Conservation (phyloP, 2,888 invertebrate genomes). For the Antheraea assamensis region DNA sequence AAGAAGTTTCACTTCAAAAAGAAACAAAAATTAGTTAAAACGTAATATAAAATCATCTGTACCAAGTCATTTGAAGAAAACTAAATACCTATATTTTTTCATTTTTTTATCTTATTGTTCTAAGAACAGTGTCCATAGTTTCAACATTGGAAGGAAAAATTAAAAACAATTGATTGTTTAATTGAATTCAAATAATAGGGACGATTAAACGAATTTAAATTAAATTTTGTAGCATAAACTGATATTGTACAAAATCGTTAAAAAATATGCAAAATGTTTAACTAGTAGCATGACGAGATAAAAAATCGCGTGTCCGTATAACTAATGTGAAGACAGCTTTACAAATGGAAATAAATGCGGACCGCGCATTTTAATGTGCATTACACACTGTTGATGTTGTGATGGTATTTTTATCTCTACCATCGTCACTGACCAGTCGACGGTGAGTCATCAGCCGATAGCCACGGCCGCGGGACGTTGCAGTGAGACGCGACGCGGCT, state of each 20-base stretch:
- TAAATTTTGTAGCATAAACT: neutral
- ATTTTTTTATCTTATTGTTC: neutral
- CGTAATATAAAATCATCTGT: too few relatives aligned
- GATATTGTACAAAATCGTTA: neutral
- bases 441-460: slow-evolving; percentile 36
- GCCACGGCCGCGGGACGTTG: neutral
- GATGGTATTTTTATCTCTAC: slow-evolving; percentile 42
- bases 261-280: neutral
- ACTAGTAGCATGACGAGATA: neutral
- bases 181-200: neutral
- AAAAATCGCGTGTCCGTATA: neutral
- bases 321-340: neutral
- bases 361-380: slow-evolving; percentile 28
- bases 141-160: neutral
- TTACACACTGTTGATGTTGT: slow-evolving; percentile 42
- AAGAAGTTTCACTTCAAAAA: too few relatives aligned
- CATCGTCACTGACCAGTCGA: slow-evolving; percentile 37
- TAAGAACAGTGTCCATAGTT: neutral
- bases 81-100: too few relatives aligned
- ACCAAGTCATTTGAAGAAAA: too few relatives aligned
- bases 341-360: neutral
- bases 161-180: too few relatives aligned
- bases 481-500: neutral
- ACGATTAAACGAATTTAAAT: neutral
- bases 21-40: too few relatives aligned